These are phyloP conservation scores for Ennomos fuscantarius DNA, from an alignment of 2,888 invertebrate genomes.

Conservation along the genomic window DNA sequence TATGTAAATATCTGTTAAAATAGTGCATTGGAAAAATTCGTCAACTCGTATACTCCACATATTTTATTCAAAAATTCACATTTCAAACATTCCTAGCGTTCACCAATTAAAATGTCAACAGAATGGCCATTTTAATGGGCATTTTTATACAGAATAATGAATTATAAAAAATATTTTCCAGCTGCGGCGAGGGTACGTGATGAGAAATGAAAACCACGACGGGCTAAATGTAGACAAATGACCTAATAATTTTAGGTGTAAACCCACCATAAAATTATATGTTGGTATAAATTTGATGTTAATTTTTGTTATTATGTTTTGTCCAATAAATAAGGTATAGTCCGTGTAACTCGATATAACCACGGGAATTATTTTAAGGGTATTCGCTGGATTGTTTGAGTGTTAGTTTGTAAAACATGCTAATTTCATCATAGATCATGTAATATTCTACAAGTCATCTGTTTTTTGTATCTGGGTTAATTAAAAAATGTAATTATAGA, in stretches of 20 bases:
- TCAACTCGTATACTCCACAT: no score
- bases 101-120: slow-evolving; percentile 23
- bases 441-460: no score
- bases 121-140: slow-evolving; percentile 23
- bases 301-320: slow-evolving; percentile 1
- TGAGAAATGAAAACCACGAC: slow-evolving; percentile 37
- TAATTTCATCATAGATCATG: no score
- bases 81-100: slow-evolving; percentile 2
- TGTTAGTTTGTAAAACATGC: no score
- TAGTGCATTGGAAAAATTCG: no score
- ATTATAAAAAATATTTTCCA: slow-evolving; percentile 35
- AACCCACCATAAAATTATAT: slow-evolving; percentile 31
- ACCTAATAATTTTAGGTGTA: slow-evolving; percentile 36
- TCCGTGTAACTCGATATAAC: no score
- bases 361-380: no score
- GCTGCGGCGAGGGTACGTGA: slow-evolving; percentile 32
- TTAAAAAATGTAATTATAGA: no score
- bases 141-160: slow-evolving; percentile 30
- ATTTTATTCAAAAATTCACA: neutral
- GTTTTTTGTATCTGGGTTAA: no score
- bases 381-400: no score
- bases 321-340: no score
- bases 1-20: no score
- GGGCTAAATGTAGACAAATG: slow-evolving; percentile 42
- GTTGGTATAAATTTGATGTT: slow-evolving; percentile 27